Evolutionary conservation across 37 sponge, comb jelly and placozoan genomes (phyloP).

Genomic region (Cladorhizidae sp.): DNA sequence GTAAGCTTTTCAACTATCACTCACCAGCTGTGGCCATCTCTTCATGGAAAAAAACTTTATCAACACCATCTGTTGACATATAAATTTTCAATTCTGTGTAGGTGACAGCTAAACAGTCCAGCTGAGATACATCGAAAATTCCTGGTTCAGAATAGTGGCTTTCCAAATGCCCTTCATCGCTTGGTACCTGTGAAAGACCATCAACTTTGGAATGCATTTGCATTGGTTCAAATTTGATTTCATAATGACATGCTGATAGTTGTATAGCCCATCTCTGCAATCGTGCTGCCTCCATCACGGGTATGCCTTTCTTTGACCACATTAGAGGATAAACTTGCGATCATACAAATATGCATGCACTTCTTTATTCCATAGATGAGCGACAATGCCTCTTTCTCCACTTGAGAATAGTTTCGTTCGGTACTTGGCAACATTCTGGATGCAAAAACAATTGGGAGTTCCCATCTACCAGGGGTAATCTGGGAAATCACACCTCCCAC

Average conservation of each 20-base stretch:
- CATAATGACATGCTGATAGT: neutral
- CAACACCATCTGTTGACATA: too few relatives aligned
- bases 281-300: slow-evolving; percentile 6
- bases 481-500: slow-evolving; percentile 53
- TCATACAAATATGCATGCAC: slow-evolving; percentile 17
- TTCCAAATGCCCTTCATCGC: too few relatives aligned
- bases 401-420: slow-evolving; percentile 14
- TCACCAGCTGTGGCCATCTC: too few relatives aligned
- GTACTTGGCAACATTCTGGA: neutral
- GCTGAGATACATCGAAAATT: too few relatives aligned
- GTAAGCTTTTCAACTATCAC: too few relatives aligned
- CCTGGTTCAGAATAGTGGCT: too few relatives aligned
- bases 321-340: neutral
- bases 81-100: too few relatives aligned
- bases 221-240: neutral
- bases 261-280: slow-evolving; percentile 9
- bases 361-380: neutral
- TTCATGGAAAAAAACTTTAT: too few relatives aligned
- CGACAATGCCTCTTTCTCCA: slow-evolving; percentile 13
- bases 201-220: too few relatives aligned
- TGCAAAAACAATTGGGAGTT: slow-evolving; percentile 40
- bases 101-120: too few relatives aligned
- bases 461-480: slow-evolving; percentile 9
- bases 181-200: too few relatives aligned
- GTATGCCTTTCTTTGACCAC: slow-evolving; percentile 19